Conservation (phyloP, 2,113 vertebrate species). For the Dipodomys spectabilis region DNA sequence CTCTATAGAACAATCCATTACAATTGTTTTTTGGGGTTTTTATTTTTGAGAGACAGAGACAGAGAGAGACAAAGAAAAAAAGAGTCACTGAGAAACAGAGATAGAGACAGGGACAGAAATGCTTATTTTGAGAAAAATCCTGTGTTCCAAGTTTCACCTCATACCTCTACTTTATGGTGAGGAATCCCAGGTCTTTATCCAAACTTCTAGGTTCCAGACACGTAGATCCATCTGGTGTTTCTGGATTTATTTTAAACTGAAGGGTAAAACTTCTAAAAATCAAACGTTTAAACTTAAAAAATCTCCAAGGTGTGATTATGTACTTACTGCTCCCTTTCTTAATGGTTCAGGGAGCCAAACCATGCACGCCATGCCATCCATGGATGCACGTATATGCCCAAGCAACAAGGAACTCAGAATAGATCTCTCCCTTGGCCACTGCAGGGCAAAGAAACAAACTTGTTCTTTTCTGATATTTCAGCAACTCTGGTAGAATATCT, state of each 20-base stretch:
- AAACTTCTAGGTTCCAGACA: not conserved
- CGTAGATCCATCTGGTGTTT: not conserved
- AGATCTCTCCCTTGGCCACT: not conserved
- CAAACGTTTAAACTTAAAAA: not conserved
- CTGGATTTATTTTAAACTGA: not conserved
- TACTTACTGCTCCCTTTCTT: no score
- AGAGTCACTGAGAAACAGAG: no score
- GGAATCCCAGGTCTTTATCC: not conserved
- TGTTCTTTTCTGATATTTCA: not conserved
- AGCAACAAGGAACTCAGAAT: not conserved
- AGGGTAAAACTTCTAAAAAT: not conserved
- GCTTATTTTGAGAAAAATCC: not conserved
- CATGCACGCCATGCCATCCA: not conserved
- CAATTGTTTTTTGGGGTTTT: not conserved
- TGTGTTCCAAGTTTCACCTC: not conserved
- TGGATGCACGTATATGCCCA: not conserved
- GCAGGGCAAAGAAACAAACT: not conserved
- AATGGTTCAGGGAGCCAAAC: slow-evolving; percentile 2
- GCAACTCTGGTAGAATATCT: not conserved
- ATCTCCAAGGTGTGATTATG: not conserved
- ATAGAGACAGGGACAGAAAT: no score
- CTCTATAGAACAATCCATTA: not conserved
- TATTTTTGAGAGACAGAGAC: not conserved
- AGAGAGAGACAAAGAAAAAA: no score
- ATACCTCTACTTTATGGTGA: not conserved